A percentile compares a stretch with the other conserved stretches of the same genome.
These are phyloP conservation scores for Psylliodes chrysocephalus DNA, from an alignment of 2,888 invertebrate genomes.

Conservation along the genomic window DNA sequence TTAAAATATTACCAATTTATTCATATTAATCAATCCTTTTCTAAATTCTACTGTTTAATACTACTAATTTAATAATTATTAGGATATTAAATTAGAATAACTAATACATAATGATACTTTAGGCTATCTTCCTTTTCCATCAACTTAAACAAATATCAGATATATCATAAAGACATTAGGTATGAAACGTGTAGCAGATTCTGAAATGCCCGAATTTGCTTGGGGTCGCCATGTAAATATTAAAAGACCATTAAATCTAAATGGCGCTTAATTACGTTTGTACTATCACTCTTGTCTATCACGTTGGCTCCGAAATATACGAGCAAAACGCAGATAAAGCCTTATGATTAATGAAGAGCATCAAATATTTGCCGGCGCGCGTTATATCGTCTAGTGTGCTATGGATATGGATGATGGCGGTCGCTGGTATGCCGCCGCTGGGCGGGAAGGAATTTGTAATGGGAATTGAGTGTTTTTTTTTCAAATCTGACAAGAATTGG, in stretches of 20 bases:
- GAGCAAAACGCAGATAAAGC: conserved; percentile 49
- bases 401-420: neutral
- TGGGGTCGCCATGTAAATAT: conserved; percentile 45
- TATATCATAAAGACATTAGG: conserved; percentile 1
- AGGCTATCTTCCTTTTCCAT: too few relatives aligned
- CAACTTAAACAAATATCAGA: too few relatives aligned
- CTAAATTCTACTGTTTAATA: too few relatives aligned
- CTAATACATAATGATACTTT: too few relatives aligned
- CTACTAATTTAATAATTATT: too few relatives aligned
- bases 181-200: conserved; percentile 1
- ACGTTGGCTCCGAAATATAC: conserved; percentile 44
- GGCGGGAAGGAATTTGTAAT: neutral
- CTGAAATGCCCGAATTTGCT: conserved; percentile 11
- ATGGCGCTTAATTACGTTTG: conserved; percentile 51
- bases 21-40: too few relatives aligned
- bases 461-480: neutral
- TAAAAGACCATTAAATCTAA: conserved; percentile 53
- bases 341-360: conserved; percentile 49
- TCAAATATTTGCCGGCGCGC: conserved; percentile 40
- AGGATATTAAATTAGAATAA: too few relatives aligned
- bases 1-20: too few relatives aligned
- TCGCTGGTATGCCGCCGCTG: conserved; percentile 8
- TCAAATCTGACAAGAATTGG: neutral
- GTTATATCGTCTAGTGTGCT: conserved; percentile 9
- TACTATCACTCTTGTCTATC: conserved; percentile 51